phyloP scores from a whole-genome alignment of 2,797 vertebrate species.

The Phrynocephalus vlangalii region DNA sequence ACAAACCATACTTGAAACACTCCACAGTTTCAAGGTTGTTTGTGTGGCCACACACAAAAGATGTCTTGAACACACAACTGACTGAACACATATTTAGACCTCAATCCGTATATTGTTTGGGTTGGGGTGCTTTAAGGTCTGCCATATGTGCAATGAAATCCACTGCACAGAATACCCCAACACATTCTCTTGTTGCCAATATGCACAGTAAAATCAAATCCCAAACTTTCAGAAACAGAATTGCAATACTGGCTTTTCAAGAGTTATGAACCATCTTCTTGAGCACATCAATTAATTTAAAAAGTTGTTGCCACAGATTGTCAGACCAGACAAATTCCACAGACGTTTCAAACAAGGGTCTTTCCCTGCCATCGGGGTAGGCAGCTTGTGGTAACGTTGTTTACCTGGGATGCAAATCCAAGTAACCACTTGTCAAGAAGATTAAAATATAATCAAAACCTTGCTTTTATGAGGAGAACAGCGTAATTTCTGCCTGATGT shows the following conservation, averaged over 20 bases:
- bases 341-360: constrained; percentile 13
- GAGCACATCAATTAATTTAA: background rate
- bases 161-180: background rate
- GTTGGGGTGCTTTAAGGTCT: background rate
- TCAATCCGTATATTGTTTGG: background rate
- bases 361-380: background rate
- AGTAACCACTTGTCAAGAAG: constrained; percentile 45
- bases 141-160: background rate
- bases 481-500: constrained; percentile 6
- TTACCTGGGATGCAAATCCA: constrained; percentile 42
- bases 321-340: background rate
- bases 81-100: background rate
- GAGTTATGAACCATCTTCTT: background rate
- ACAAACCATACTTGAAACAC: background rate
- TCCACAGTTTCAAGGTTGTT: background rate
- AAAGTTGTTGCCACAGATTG: background rate
- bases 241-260: background rate
- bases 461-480: constrained; percentile 37
- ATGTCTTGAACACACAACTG: background rate
- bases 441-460: constrained; percentile 36
- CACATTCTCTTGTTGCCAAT: background rate
- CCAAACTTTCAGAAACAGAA: constrained; percentile 15
- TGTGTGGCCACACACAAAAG: background rate
- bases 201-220: background rate
- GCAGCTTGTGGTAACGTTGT: constrained; percentile 38